Percentiles rank a stretch among this genome's conserved stretches.
These are phyloP conservation scores for Etheostoma nigrum DNA, from an alignment of 2,797 vertebrate species.

Conservation along the genomic window DNA sequence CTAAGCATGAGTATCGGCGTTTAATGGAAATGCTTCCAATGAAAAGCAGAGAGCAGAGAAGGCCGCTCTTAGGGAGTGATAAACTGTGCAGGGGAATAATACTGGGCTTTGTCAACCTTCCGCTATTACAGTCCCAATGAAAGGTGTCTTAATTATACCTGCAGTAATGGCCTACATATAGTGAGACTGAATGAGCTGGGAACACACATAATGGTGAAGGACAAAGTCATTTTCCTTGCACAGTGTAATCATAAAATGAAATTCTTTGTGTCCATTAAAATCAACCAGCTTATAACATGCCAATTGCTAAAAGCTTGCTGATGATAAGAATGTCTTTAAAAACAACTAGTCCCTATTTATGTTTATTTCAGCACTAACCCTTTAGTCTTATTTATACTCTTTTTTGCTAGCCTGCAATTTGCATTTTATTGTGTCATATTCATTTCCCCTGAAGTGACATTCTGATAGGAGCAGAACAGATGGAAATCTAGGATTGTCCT, in stretches of 20 bases:
- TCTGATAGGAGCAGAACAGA: conserved; percentile 95
- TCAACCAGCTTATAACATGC: conserved; percentile 48
- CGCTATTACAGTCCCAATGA: conserved; percentile 58
- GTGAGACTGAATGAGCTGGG: conserved; percentile 68
- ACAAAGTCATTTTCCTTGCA: conserved; percentile 42
- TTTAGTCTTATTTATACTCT: conserved; percentile 71
- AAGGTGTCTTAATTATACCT: conserved; percentile 72
- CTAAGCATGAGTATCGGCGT: conserved; percentile 46
- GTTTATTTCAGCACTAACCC: conserved; percentile 69
- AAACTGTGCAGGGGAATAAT: conserved; percentile 45
- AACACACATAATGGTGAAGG: conserved; percentile 63
- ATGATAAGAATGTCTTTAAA: conserved; percentile 56
- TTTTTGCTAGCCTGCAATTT: conserved; percentile 82
- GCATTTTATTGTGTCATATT: conserved; percentile 86
- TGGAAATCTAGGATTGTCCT: conserved; percentile 97
- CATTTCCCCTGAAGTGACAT: conserved; percentile 95
- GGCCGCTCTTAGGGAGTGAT: conserved; percentile 29
- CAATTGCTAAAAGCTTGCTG: conserved; percentile 39
- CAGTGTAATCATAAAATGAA: conserved; percentile 61
- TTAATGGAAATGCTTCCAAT: conserved; percentile 66
- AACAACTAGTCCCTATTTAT: conserved; percentile 57
- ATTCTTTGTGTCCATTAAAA: conserved; percentile 52
- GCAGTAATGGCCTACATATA: conserved; percentile 52
- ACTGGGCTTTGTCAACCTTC: conserved; percentile 49
- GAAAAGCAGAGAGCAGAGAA: conserved; percentile 58